phyloP scores from a whole-genome alignment of 2,113 vertebrate species.

The Tonatia bakeri region DNA sequence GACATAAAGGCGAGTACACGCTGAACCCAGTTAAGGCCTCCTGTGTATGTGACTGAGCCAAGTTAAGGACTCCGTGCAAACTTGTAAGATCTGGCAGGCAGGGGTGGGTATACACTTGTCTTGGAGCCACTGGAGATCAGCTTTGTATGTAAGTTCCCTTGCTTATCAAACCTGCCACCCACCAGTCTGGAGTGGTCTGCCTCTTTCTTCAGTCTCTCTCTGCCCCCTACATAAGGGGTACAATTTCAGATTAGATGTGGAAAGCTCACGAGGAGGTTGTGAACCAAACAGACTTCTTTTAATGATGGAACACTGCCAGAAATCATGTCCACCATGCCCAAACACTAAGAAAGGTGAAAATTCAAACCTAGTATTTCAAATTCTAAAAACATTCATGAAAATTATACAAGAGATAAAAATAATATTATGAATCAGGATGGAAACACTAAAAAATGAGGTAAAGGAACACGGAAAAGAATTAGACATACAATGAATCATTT shows the following conservation, averaged over 20 bases:
- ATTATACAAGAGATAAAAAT: background rate
- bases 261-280: background rate
- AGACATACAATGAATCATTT: background rate
- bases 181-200: background rate
- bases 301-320: background rate
- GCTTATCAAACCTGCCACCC: background rate
- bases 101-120: background rate
- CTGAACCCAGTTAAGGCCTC: background rate
- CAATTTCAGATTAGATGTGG: background rate
- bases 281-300: background rate
- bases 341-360: background rate
- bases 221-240: background rate
- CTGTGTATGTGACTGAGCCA: background rate
- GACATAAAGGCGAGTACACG: background rate
- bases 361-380: background rate
- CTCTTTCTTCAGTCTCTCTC: background rate
- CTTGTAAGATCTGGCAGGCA: background rate
- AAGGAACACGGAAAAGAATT: background rate
- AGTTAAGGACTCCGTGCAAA: background rate
- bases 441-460: background rate
- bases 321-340: too few relatives aligned
- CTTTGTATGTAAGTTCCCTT: background rate
- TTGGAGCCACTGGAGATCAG: background rate
- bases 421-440: slow-evolving; percentile 3
- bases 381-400: background rate